phyloP scores from a whole-genome alignment of 2,797 vertebrate species.

The Typhlichthys eigenmanni region DNA sequence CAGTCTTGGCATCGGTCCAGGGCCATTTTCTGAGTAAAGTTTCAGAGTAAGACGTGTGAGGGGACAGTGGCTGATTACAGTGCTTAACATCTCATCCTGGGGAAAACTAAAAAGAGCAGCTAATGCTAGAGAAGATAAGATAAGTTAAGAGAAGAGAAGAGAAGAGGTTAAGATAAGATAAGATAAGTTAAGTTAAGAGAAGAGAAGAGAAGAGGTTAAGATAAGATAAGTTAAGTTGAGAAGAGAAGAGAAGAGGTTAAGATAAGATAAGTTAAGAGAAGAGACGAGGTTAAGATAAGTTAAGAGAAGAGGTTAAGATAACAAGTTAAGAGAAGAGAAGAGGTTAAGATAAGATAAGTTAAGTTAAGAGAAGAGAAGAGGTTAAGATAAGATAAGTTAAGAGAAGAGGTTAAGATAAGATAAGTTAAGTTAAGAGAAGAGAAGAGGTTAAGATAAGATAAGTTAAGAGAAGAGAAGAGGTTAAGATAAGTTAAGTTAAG shows the following conservation, averaged over 20 bases:
- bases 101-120: not conserved
- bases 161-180: not conserved
- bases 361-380: not conserved
- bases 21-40: constrained; percentile 57
- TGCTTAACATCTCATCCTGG: not conserved
- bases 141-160: not conserved
- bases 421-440: too few relatives aligned
- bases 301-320: not conserved
- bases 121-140: not conserved
- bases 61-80: constrained; percentile 24
- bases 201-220: not conserved
- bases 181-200: not conserved
- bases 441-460: not conserved
- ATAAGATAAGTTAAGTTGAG: too few relatives aligned
- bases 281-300: constrained; percentile 3
- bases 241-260: too few relatives aligned
- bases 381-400: too few relatives aligned
- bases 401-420: too few relatives aligned
- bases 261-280: not conserved
- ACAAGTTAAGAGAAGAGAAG: not conserved
- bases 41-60: constrained; percentile 51
- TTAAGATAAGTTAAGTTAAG: not conserved
- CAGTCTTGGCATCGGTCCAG: constrained; percentile 64
- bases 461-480: not conserved
- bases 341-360: not conserved